Evolutionary conservation across 2,888 invertebrate genomes (phyloP).

Genomic region (Sphaeridia pumilis): DNA sequence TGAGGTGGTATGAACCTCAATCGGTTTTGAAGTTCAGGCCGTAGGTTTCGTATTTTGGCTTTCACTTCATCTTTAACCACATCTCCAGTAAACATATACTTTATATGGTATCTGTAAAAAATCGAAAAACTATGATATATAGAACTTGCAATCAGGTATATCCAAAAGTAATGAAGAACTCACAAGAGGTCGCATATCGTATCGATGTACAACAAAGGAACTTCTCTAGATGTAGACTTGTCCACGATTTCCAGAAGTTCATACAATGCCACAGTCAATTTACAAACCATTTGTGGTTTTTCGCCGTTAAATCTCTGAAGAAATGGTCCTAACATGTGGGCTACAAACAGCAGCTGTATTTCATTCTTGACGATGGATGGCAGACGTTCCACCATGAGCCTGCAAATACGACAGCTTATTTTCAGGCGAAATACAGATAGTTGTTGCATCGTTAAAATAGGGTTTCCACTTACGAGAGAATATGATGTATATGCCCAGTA

Average conservation of each 20-base stretch:
- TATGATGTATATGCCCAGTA: slow-evolving; percentile 64
- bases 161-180: no score
- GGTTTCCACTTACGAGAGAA: slow-evolving; percentile 36
- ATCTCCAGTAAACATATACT: slow-evolving; percentile 95
- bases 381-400: slow-evolving; percentile 73
- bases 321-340: slow-evolving; percentile 88
- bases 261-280: slow-evolving; percentile 74
- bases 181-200: slow-evolving; percentile 86
- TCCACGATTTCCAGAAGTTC: slow-evolving; percentile 85
- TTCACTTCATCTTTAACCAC: slow-evolving; percentile 86
- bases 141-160: not conserved
- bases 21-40: slow-evolving; percentile 76
- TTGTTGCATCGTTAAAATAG: no score
- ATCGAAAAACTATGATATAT: slow-evolving; percentile 4
- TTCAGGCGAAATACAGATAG: not conserved
- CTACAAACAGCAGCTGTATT: slow-evolving; percentile 76
- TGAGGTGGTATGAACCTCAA: slow-evolving; percentile 83
- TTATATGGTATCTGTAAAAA: slow-evolving; percentile 69
- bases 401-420: no score
- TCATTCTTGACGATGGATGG: slow-evolving; percentile 71
- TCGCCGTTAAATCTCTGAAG: slow-evolving; percentile 77
- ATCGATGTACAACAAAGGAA: slow-evolving; percentile 70
- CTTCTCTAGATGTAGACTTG: slow-evolving; percentile 50
- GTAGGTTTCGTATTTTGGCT: slow-evolving; percentile 68
- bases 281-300: slow-evolving; percentile 65